Percentiles rank a stretch among this genome's conserved stretches.
These are phyloP conservation scores for Dolichotis patagonum DNA, from an alignment of 2,113 vertebrate genomes.

Conservation along the genomic window DNA sequence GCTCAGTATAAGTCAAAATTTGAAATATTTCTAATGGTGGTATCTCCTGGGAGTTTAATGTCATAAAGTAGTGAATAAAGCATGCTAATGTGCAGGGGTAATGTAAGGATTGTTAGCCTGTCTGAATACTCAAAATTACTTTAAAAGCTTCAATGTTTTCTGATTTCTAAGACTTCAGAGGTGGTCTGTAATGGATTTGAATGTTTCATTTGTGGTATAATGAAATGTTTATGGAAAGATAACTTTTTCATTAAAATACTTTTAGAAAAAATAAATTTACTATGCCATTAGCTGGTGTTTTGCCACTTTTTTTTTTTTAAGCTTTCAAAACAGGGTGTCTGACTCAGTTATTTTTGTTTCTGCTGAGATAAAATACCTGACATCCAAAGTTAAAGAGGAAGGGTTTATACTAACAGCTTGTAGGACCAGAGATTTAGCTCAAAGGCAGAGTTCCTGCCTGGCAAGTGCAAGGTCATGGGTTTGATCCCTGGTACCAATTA, in stretches of 20 bases:
- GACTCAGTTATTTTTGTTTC: no score
- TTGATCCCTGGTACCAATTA: no score
- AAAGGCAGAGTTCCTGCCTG: no score
- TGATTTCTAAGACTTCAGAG: constrained; percentile 55
- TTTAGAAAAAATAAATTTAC: constrained; percentile 70
- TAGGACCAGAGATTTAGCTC: no score
- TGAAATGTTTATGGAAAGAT: constrained; percentile 83
- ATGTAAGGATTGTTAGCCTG: constrained; percentile 45
- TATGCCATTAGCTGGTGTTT: neutral
- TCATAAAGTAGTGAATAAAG: constrained; percentile 26
- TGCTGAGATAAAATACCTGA: neutral
- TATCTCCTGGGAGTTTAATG: neutral
- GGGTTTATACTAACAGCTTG: neutral
- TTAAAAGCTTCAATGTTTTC: constrained; percentile 44
- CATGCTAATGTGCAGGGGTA: constrained; percentile 49
- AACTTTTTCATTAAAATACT: constrained; percentile 78
- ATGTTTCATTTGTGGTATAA: constrained; percentile 86
- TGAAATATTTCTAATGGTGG: neutral
- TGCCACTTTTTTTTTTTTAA: no score
- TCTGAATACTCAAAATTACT: constrained; percentile 7
- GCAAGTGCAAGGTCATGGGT: no score
- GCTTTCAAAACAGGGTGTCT: neutral
- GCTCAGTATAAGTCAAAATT: neutral
- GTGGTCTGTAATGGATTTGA: constrained; percentile 84
- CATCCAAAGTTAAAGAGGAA: neutral